These are phyloP conservation scores for Drosophila lacteicornis DNA, from an alignment of 1,140 invertebrate species.

Conservation along the genomic window DNA sequence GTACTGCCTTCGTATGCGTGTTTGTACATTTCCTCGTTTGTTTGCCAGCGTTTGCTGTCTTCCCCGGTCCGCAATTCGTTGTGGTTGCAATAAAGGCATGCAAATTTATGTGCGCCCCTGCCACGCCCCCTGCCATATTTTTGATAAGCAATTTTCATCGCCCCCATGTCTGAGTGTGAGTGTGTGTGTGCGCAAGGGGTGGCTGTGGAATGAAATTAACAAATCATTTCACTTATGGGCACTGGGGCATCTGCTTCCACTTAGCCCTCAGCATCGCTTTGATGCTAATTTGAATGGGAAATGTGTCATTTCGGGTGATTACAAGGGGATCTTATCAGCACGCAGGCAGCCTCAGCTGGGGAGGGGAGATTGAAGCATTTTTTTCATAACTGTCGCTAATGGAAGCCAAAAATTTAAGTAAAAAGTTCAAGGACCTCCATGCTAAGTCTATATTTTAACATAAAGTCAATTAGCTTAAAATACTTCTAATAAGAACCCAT, in stretches of 20 bases:
- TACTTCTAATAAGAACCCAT: too few relatives aligned
- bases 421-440: too few relatives aligned
- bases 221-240: constrained; percentile 67
- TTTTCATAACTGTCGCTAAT: background rate
- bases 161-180: constrained; percentile 21
- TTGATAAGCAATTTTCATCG: constrained; percentile 79
- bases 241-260: constrained; percentile 52
- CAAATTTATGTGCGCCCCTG: constrained; percentile 65
- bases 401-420: background rate
- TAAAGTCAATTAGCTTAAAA: background rate
- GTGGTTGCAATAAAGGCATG: constrained; percentile 80
- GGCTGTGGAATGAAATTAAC: constrained; percentile 73
- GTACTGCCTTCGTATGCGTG: constrained; percentile 21
- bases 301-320: constrained; percentile 75
- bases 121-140: constrained; percentile 55
- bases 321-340: constrained; percentile 66
- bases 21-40: constrained; percentile 45
- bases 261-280: constrained; percentile 65
- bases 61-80: constrained; percentile 48
- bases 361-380: constrained; percentile 15
- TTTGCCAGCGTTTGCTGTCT: constrained; percentile 48
- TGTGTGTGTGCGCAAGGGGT: constrained; percentile 19
- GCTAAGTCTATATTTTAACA: background rate
- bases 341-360: constrained; percentile 27
- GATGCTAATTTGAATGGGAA: constrained; percentile 81